Conservation (phyloP, 2,797 vertebrate species). For the Gallinago nigripennis region DNA sequence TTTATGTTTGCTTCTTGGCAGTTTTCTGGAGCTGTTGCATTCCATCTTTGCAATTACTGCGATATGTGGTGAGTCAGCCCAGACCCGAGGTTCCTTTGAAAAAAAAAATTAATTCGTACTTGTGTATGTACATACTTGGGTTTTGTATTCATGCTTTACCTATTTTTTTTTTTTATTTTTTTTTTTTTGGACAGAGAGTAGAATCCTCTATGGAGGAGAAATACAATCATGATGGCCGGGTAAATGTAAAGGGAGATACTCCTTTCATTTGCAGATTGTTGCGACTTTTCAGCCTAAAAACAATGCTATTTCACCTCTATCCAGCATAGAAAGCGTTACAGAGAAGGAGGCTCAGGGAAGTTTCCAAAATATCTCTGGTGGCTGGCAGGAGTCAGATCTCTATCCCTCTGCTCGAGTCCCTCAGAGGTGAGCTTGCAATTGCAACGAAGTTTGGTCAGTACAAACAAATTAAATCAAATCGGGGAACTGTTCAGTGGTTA, state of each 20-base stretch:
- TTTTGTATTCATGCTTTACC: background rate
- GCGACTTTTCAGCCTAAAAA: background rate
- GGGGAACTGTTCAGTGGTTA: conserved; percentile 14
- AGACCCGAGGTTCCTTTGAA: background rate
- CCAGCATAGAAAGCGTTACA: background rate
- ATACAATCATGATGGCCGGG: fast-evolving
- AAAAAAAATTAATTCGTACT: background rate
- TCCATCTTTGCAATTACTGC: conserved; percentile 46
- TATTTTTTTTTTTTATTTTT: background rate
- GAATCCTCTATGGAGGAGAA: background rate
- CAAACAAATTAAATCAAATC: conserved; percentile 57
- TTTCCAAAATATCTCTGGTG: background rate
- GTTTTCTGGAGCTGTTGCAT: conserved; percentile 41
- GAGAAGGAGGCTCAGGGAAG: background rate
- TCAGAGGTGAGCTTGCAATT: background rate
- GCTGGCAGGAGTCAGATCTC: background rate
- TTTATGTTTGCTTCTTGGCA: conserved; percentile 21
- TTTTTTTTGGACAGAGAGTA: background rate
- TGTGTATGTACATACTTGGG: background rate
- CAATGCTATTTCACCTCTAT: background rate
- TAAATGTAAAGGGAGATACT: background rate
- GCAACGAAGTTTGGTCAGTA: conserved; percentile 30
- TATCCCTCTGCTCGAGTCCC: background rate
- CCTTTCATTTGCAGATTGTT: background rate
- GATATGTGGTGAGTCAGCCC: background rate